Evolutionary conservation across 2,888 invertebrate genomes (phyloP).

Genomic region (Antheraea yamamai): DNA sequence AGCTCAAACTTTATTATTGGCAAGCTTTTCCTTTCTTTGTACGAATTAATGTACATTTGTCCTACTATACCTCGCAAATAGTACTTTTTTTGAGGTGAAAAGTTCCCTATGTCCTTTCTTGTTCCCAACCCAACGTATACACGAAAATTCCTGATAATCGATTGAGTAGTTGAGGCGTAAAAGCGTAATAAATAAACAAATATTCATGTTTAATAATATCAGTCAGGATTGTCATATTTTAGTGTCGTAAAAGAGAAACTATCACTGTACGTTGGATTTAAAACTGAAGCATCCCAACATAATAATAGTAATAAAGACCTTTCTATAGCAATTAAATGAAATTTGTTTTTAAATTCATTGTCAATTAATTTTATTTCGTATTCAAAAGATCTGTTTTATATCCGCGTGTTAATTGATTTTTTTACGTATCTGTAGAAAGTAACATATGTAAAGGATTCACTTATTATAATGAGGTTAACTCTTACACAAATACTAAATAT

Average conservation of each 20-base stretch:
- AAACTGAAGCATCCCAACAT: not conserved
- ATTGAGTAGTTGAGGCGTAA: too few species aligned
- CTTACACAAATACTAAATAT: not conserved
- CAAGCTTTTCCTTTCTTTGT: too few species aligned
- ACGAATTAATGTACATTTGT: too few species aligned
- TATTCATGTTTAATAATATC: too few species aligned
- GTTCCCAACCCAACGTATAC: too few species aligned
- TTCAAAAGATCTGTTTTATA: not conserved
- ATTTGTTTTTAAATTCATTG: not conserved
- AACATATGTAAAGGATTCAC: not conserved
- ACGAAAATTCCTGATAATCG: too few species aligned
- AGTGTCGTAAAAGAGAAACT: not conserved
- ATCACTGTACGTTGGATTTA: not conserved
- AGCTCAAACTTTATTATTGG: too few species aligned
- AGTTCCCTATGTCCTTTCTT: too few species aligned
- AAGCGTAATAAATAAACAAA: too few species aligned
- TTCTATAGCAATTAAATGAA: not conserved
- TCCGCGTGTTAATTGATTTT: not conserved
- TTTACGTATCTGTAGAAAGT: not conserved
- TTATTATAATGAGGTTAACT: not conserved
- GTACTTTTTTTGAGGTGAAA: too few species aligned
- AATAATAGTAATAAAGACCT: not conserved
- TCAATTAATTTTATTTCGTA: not conserved
- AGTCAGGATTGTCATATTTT: too few species aligned
- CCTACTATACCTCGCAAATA: too few species aligned